Evolutionary conservation across 2,113 vertebrate species (phyloP).

Genomic region (Panthera leo): DNA sequence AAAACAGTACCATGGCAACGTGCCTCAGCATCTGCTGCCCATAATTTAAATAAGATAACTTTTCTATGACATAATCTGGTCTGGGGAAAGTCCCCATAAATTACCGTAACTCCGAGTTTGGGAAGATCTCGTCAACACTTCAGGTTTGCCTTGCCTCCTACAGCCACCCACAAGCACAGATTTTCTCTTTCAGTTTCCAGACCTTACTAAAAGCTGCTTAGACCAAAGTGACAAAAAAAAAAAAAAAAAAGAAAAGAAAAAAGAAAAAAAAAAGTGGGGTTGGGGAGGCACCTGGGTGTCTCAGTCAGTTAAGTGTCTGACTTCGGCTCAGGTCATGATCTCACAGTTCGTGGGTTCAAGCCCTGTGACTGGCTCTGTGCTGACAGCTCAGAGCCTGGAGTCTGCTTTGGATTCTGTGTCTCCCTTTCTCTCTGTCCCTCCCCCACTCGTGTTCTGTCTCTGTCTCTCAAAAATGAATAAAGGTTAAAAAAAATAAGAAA

Average conservation of each 20-base stretch:
- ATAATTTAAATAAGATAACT: constrained; percentile 25
- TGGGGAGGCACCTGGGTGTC: too few relatives aligned
- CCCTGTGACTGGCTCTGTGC: too few relatives aligned
- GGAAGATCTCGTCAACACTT: constrained; percentile 36
- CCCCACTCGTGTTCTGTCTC: too few relatives aligned
- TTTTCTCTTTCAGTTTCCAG: constrained; percentile 50
- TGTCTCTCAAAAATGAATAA: too few relatives aligned
- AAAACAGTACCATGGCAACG: constrained; percentile 28
- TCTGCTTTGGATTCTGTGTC: too few relatives aligned
- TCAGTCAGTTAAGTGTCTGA: too few relatives aligned
- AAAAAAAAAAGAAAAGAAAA: background rate
- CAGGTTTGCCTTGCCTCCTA: constrained; percentile 36
- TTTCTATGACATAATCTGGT: constrained; percentile 43
- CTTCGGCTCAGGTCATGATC: too few relatives aligned
- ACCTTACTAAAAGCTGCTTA: constrained; percentile 5
- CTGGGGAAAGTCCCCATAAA: constrained; percentile 56
- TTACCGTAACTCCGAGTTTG: constrained; percentile 16
- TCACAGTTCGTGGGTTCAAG: too few relatives aligned
- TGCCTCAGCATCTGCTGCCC: background rate
- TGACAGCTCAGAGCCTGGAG: too few relatives aligned
- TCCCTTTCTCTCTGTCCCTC: too few relatives aligned
- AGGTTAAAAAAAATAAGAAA: background rate
- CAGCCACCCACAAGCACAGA: constrained; percentile 26
- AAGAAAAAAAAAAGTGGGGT: too few relatives aligned
- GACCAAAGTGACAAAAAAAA: background rate